Evolutionary conservation across 2,888 invertebrate species (phyloP), one percentile per base, ranked within the genome.

Genomic region (Drosophila falleni): DNA sequence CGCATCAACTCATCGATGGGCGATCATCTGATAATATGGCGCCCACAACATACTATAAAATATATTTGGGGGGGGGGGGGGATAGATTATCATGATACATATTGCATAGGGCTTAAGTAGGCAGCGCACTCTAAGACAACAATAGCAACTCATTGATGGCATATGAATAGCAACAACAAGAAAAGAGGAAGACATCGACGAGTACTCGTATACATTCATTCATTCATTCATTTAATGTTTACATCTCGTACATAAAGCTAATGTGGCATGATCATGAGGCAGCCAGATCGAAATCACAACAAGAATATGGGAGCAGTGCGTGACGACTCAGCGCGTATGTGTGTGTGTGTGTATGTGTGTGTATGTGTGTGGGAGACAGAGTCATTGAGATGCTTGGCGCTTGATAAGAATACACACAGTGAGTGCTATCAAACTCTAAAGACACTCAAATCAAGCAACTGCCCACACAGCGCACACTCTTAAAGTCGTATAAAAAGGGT

Each of bases 251-350:
- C 29, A 61, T 33, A 59, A 55, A 76, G 55, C 76, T 62, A 82
- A 86, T 82, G 86, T 71, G 69, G 70, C 78, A 73, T 85, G 82
- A 81, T 81, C 82, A 53, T 55, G 58, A 54, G 61, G 46, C 78
- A 78, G 53, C 50, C 69, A 53, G 81, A 84, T 83, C 72, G 56
- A 49, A 83, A 83, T 80, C 78, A 55, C 61, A 71, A 62, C 65
- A 19, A 62, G 62, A 74, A 71, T 80, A 76, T 78, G 80, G 80
- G 79, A 86, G 80, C 75, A 88, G 78, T 76, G 69, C 59, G 66
- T 71, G 67, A 61, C 58, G 50, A 47, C 15, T 58, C 35, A 33
- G 56, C 13, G 55, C 13, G 33, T 15, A 11, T 44, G 51, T 16
- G 61, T 26, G 55, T 15, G 37, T 15, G n/a, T 44, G 51, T 23